Evolutionary conservation across 2,888 invertebrate genomes (phyloP).

Genomic region (Creontiades dilutus): DNA sequence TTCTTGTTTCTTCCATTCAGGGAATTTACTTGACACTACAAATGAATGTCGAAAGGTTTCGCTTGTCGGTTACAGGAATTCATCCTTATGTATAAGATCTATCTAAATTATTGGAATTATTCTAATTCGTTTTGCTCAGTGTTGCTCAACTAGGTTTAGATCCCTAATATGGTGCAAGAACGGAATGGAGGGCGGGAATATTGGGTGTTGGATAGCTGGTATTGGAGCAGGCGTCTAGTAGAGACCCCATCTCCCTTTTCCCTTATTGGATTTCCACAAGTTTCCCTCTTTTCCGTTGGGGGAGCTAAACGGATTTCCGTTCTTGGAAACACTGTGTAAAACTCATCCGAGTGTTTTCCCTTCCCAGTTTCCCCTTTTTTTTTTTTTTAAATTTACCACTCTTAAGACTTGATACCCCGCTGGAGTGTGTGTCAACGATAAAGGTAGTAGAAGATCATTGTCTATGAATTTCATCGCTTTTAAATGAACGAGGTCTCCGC

Average conservation of each 20-base stretch:
- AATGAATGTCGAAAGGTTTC: too few relatives aligned
- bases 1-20: too few relatives aligned
- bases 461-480: background rate
- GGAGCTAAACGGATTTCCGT: background rate
- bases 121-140: too few relatives aligned
- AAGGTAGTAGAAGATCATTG: background rate
- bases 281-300: background rate
- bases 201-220: background rate
- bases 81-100: too few relatives aligned
- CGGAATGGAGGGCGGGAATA: background rate
- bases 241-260: background rate
- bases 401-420: background rate
- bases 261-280: conserved; percentile 33
- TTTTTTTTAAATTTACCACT: background rate
- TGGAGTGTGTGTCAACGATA: background rate
- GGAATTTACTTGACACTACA: too few relatives aligned
- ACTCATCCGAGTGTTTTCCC: background rate
- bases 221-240: background rate
- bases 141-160: too few relatives aligned
- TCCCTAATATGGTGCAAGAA: too few relatives aligned
- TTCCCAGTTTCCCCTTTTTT: too few relatives aligned
- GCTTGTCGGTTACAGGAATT: too few relatives aligned
- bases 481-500: background rate
- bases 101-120: too few relatives aligned
- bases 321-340: background rate